These are phyloP conservation scores for Taxidea taxus DNA, from an alignment of 2,113 vertebrate species.

Conservation along the genomic window DNA sequence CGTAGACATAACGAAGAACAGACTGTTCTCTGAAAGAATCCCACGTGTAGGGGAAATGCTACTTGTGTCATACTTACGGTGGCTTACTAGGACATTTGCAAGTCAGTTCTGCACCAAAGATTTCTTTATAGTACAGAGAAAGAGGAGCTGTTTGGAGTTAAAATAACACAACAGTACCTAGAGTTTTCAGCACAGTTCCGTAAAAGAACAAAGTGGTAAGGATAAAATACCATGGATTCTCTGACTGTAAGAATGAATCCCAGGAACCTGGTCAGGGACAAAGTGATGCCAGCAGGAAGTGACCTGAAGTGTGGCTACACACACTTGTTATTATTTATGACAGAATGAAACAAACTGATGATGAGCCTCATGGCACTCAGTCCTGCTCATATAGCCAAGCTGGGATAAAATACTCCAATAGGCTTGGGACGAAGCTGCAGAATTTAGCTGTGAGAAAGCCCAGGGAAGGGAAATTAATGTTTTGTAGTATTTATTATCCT, in stretches of 20 bases:
- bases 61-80: not conserved
- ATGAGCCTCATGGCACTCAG: not conserved
- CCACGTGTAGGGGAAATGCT: not conserved
- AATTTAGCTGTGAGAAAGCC: conserved; percentile 65
- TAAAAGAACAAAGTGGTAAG: conserved; percentile 59
- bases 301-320: not conserved
- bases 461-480: conserved; percentile 44
- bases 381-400: conserved; percentile 53
- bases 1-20: not conserved
- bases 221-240: conserved; percentile 37
- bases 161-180: conserved; percentile 17
- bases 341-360: conserved; percentile 37
- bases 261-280: conserved; percentile 21
- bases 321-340: conserved; percentile 40
- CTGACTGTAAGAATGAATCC: not conserved
- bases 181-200: conserved; percentile 47
- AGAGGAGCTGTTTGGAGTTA: conserved; percentile 28
- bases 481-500: conserved; percentile 63
- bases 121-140: conserved; percentile 43
- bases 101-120: conserved; percentile 31
- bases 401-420: conserved; percentile 60
- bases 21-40: not conserved
- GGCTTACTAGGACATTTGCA: conserved; percentile 31
- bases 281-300: conserved; percentile 15
- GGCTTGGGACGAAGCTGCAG: conserved; percentile 44